Percentiles rank a stretch among this genome's conserved stretches.
These are phyloP conservation scores for Holothuria leucospilota DNA, from an alignment of 53 echinoderm and acorn worm genomes.

Conservation along the genomic window DNA sequence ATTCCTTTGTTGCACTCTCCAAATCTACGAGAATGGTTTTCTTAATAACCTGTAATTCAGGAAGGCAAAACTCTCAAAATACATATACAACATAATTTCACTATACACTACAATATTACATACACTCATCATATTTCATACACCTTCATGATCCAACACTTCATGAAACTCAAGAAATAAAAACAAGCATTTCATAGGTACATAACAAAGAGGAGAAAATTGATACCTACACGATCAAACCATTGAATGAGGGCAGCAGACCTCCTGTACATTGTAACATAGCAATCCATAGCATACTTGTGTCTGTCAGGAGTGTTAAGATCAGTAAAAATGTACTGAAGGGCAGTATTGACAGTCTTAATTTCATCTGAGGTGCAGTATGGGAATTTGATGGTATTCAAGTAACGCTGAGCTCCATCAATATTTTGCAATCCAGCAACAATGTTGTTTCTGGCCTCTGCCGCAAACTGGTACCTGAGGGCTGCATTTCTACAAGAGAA, in stretches of 20 bases:
- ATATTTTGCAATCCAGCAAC: constrained; percentile 95
- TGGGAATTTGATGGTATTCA: constrained; percentile 92
- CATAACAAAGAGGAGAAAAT: too few species aligned
- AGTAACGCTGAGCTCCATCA: constrained; percentile 81
- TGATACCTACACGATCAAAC: constrained; percentile 90
- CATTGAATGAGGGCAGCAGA: constrained; percentile 89
- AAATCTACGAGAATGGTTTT: constrained; percentile 91
- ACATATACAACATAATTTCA: too few species aligned
- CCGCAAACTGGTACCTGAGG: constrained; percentile 83
- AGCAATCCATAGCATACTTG: constrained; percentile 91
- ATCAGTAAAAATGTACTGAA: constrained; percentile 89
- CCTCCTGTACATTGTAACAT: constrained; percentile 79
- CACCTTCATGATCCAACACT: too few species aligned
- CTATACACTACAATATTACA: too few species aligned
- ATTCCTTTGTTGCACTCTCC: constrained; percentile 68
- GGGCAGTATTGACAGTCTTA: constrained; percentile 77
- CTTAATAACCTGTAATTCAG: constrained; percentile 73
- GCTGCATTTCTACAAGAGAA: constrained; percentile 60
- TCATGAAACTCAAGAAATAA: too few species aligned
- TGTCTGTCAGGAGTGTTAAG: constrained; percentile 80
- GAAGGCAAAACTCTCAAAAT: neutral
- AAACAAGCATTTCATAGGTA: too few species aligned
- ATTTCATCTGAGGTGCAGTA: constrained; percentile 95
- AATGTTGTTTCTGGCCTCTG: constrained; percentile 95
- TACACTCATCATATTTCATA: too few species aligned